These are phyloP conservation scores for Trissoscelio sp. DNA, from an alignment of 2,888 invertebrate genomes.

Conservation along the genomic window DNA sequence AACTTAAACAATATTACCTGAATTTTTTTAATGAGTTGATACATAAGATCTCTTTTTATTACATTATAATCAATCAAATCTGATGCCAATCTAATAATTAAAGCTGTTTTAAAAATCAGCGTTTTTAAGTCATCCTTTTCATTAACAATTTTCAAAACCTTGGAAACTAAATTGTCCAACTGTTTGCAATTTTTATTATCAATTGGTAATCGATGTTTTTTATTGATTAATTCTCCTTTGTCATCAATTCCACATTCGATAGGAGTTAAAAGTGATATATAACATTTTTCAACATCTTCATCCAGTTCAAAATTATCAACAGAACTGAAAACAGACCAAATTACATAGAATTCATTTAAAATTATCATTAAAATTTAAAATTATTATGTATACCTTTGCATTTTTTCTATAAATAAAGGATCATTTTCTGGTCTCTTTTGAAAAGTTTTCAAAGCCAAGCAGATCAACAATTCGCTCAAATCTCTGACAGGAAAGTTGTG, in stretches of 20 bases:
- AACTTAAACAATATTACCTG: too few relatives aligned
- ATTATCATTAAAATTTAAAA: too few relatives aligned
- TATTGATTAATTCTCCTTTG: background rate
- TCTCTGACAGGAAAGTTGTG: slow-evolving; percentile 71
- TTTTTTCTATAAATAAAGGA: slow-evolving; percentile 13
- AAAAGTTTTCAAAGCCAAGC: slow-evolving; percentile 74
- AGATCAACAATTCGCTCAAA: slow-evolving; percentile 75
- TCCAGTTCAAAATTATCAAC: slow-evolving; percentile 55
- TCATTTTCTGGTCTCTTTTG: slow-evolving; percentile 47
- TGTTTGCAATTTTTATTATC: slow-evolving; percentile 18
- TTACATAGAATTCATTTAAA: background rate
- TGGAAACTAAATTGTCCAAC: slow-evolving; percentile 23
- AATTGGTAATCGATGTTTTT: slow-evolving; percentile 46
- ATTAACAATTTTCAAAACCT: slow-evolving; percentile 22
- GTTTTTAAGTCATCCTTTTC: slow-evolving; percentile 44
- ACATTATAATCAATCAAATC: slow-evolving; percentile 50
- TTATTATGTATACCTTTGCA: slow-evolving; percentile 36
- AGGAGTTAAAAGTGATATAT: slow-evolving; percentile 70
- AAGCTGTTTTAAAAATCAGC: slow-evolving; percentile 59
- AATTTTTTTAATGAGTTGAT: slow-evolving; percentile 15
- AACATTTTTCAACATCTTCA: slow-evolving; percentile 73
- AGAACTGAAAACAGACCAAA: slow-evolving; percentile 15
- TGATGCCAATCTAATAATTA: slow-evolving; percentile 44
- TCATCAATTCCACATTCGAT: background rate
- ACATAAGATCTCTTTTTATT: background rate